Evolutionary conservation across 2,888 invertebrate genomes (phyloP).

Genomic region (Hanleya hanleyi): DNA sequence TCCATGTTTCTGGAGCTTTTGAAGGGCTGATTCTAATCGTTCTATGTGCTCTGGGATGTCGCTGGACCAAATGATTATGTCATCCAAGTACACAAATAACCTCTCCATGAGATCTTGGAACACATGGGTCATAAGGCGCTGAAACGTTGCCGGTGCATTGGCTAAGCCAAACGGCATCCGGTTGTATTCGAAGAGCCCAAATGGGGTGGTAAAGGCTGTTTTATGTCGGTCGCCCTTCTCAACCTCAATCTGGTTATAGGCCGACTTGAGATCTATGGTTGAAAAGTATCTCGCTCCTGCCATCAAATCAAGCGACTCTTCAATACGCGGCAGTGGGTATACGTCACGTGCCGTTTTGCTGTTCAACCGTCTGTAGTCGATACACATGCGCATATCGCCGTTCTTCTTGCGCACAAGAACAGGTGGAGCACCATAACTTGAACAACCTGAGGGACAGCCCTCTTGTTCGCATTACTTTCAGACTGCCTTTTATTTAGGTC

Average conservation of each 20-base stretch:
- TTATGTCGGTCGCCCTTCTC: conserved; percentile 29
- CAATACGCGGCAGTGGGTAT: no score
- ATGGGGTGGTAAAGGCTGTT: conserved; percentile 32
- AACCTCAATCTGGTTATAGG: conserved; percentile 20
- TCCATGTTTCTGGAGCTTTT: conserved; percentile 21
- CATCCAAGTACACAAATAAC: conserved; percentile 25
- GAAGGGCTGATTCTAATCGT: conserved; percentile 25
- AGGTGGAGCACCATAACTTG: conserved; percentile 39
- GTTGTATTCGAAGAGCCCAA: conserved; percentile 33
- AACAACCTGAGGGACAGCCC: no score
- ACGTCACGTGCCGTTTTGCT: conserved; percentile 28
- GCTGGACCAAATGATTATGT: conserved; percentile 23
- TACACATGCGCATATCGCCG: conserved; percentile 27
- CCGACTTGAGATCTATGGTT: conserved; percentile 28
- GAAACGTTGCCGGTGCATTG: conserved; percentile 18
- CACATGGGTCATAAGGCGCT: conserved; percentile 28
- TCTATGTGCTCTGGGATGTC: conserved; percentile 22
- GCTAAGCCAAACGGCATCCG: conserved; percentile 16
- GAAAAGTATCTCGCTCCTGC: conserved; percentile 17
- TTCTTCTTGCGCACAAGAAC: conserved; percentile 40
- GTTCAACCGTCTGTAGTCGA: conserved; percentile 35
- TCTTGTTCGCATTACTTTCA: no score
- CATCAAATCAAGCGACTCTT: conserved; percentile 38
- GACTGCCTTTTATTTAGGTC: no score
- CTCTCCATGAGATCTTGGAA: conserved; percentile 17